Conservation (phyloP, 1,140 invertebrate species). For the Goniozus legneri region DNA sequence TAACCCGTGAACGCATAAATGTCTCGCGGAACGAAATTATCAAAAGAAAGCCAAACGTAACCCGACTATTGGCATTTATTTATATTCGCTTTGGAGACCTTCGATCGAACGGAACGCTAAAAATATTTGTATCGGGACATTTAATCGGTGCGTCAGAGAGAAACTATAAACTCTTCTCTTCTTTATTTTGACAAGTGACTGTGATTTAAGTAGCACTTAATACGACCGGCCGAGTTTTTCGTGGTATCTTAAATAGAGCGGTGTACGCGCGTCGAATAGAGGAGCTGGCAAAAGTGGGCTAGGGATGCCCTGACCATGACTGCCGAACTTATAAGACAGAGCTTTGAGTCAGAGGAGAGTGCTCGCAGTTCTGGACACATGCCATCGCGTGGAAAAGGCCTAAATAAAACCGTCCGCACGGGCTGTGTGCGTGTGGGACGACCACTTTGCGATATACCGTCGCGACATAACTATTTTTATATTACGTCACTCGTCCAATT, state of each 20-base stretch:
- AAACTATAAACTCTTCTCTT: not conserved
- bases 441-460: slow-evolving; percentile 12
- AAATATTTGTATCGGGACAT: too few species aligned
- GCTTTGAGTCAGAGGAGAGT: slow-evolving; percentile 1
- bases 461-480: too few species aligned
- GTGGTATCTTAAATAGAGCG: slow-evolving; percentile 21
- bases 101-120: too few species aligned
- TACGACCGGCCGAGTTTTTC: too few species aligned
- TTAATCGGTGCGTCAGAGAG: not conserved
- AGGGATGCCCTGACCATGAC: slow-evolving; percentile 28
- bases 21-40: too few species aligned
- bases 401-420: slow-evolving; percentile 19
- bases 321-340: slow-evolving; percentile 5
- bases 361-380: slow-evolving; percentile 20
- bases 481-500: too few species aligned
- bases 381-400: slow-evolving; percentile 20
- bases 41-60: too few species aligned
- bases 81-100: too few species aligned
- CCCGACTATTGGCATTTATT: too few species aligned
- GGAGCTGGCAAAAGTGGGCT: slow-evolving; percentile 11
- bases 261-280: not conserved
- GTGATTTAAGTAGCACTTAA: too few species aligned
- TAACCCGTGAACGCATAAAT: too few species aligned
- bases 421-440: not conserved
- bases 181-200: too few species aligned